A percentile compares a stretch with the other conserved stretches of the same genome.
phyloP scores from a whole-genome alignment of 2,797 vertebrate genomes.

The Diplodus sargus region DNA sequence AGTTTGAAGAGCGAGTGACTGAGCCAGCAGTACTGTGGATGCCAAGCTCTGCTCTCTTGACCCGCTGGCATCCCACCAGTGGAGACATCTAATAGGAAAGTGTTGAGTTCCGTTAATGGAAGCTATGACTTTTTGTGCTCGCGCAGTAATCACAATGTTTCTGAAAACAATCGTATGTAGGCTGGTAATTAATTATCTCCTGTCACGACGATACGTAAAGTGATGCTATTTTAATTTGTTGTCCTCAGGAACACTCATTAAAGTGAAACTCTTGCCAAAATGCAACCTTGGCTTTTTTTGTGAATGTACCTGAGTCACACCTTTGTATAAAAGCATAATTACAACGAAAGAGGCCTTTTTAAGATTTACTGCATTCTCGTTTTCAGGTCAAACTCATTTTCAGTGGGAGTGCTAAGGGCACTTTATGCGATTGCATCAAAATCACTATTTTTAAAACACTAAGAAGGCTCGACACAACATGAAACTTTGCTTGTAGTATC shows the following conservation, averaged over 20 bases:
- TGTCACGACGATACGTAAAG: slow-evolving; percentile 70
- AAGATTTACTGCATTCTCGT: too few species aligned
- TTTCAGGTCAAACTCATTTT: too few species aligned
- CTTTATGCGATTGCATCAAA: too few species aligned
- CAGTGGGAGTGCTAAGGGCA: too few species aligned
- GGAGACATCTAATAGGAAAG: slow-evolving; percentile 45
- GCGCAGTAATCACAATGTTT: slow-evolving; percentile 57
- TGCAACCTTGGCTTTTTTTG: too few species aligned
- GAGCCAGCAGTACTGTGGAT: slow-evolving; percentile 63
- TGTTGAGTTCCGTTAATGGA: slow-evolving; percentile 61
- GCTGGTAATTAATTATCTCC: slow-evolving; percentile 70
- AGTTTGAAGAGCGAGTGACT: slow-evolving; percentile 59
- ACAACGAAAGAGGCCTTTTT: too few species aligned
- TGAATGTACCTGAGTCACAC: too few species aligned
- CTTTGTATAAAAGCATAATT: too few species aligned
- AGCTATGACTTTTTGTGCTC: slow-evolving; percentile 47
- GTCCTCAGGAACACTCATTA: slow-evolving; percentile 68
- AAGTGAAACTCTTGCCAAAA: too few species aligned
- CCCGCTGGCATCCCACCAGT: slow-evolving; percentile 53
- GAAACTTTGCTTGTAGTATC: too few species aligned
- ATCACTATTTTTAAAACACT: too few species aligned
- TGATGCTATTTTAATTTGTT: slow-evolving; percentile 73
- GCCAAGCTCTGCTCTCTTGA: slow-evolving; percentile 61
- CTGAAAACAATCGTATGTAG: slow-evolving; percentile 55
- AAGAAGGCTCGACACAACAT: too few species aligned